Evolutionary conservation across 2,113 vertebrate genomes (phyloP).

Genomic region (Zosterops lateralis): DNA sequence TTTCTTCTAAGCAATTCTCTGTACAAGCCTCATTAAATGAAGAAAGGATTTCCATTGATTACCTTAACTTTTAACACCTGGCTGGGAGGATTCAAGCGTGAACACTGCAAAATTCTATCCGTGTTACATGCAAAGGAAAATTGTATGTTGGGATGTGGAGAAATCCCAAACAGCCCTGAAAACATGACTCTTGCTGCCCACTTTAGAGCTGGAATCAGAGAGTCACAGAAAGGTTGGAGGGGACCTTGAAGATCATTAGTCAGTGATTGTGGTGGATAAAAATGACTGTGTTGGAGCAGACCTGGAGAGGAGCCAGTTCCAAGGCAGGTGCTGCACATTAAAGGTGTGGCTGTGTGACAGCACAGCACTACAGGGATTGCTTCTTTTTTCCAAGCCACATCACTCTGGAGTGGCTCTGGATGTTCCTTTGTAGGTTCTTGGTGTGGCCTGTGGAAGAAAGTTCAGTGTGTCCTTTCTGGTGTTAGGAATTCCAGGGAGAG

Average conservation of each 20-base stretch:
- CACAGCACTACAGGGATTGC: neutral
- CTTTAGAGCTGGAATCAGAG: neutral
- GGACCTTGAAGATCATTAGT: neutral
- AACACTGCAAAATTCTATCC: neutral
- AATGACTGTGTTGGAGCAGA: neutral
- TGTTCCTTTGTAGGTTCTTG: neutral
- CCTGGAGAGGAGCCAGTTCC: neutral
- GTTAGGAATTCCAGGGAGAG: rapidly evolving
- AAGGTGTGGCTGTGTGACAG: neutral
- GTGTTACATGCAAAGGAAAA: neutral
- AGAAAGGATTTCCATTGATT: neutral
- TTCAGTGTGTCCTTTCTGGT: rapidly evolving
- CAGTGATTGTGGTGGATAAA: neutral
- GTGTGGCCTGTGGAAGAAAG: neutral
- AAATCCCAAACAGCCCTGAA: neutral
- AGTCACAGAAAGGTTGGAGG: too few species aligned
- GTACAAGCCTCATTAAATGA: constrained; percentile 10
- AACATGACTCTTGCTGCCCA: rapidly evolving
- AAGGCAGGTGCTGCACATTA: neutral
- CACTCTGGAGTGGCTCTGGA: neutral
- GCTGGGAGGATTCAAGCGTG: neutral
- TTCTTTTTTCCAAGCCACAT: neutral
- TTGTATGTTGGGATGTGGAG: neutral
- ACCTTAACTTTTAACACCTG: neutral
- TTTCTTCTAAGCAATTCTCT: neutral